Conservation (phyloP, 1,140 invertebrate genomes). For the Euglossa dilemma region DNA sequence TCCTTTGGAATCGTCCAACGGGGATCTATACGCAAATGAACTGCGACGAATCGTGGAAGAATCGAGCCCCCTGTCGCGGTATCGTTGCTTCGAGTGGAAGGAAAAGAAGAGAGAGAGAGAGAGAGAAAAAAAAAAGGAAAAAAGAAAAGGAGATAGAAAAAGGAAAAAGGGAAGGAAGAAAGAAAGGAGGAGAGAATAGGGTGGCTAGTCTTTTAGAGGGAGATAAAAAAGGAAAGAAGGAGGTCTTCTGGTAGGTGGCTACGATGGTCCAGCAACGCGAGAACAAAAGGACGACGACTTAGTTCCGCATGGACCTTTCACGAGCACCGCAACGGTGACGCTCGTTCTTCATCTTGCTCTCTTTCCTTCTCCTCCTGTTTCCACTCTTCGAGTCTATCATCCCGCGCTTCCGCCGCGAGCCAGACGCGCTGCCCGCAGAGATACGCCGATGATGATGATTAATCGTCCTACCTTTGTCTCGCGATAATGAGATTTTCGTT, state of each 20-base stretch:
- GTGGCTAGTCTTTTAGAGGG: constrained; percentile 2
- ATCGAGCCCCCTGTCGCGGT: constrained; percentile 56
- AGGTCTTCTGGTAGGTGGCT: constrained; percentile 16
- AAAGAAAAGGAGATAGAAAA: constrained; percentile 1
- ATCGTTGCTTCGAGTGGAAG: constrained; percentile 26
- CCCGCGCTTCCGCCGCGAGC: constrained; percentile 66
- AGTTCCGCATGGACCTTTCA: constrained; percentile 68
- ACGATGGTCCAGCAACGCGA: constrained; percentile 17
- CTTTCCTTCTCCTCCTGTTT: constrained; percentile 29
- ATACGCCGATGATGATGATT: constrained; percentile 72
- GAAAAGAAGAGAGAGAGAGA: not conserved
- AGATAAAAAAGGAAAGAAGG: constrained; percentile 6
- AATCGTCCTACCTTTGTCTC: constrained; percentile 75
- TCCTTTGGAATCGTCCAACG: constrained; percentile 19
- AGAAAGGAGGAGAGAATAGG: not conserved
- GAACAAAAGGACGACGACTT: constrained; percentile 63
- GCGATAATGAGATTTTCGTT: constrained; percentile 76
- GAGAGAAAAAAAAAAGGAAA: not conserved
- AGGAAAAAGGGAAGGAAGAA: not conserved
- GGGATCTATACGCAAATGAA: constrained; percentile 62
- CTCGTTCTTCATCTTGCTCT: constrained; percentile 45
- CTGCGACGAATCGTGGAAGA: constrained; percentile 66
- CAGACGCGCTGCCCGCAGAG: constrained; percentile 54
- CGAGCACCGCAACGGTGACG: constrained; percentile 59
- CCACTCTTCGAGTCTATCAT: constrained; percentile 42